Base-by-base conservation (phyloP, 92 coral and sea anemone genomes). In the Meandrina meandrites region DNA sequence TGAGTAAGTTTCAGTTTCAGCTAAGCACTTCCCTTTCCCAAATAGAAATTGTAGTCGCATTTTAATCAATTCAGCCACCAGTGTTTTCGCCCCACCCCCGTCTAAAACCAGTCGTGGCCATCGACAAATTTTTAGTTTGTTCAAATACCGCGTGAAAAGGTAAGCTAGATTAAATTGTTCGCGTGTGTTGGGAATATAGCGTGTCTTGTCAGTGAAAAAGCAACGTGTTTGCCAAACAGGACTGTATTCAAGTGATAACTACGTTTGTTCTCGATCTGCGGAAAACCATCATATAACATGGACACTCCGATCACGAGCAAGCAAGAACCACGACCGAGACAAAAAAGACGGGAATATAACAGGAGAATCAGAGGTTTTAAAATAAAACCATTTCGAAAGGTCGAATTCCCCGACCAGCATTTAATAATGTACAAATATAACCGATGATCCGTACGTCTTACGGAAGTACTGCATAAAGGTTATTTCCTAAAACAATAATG, bases 61-160 rank as follows among this genome's bases (percentile, higher is more conserved):
- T 58, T 34, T 85, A 28, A 54, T 77, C 82, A 64, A 85, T 85
- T 85, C 82, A 57, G 1, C 83, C 76, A 85, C 88, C 82, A 22
- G 88, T 85, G 68, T 42, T 64, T 22, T 76, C 81, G 88, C 88
- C 88, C 82, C 88, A 85, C 88, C 88, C 88, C 88, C 88, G 88
- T 76, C 51, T 78, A 57, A 32, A 28, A 76, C 88, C 88, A 40
- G 88, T 67, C 57, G 75, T 8, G 51, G n/a, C 24, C 48, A 60
- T 75, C 74, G 81, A 74, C 58, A 60, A 84, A 84, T 24, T 75
- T 62, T 18, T 42, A 85, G 47, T 58, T 45, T 15, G 28, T 40
- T 35, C 81, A 27, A 72, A 45, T 14, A 60, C 75, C 88, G 74
- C 82, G 88, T 58, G 88, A 76, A 76, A 32, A 19, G 47, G 15